A percentile compares a stretch with the other conserved stretches of the same genome.
These are phyloP conservation scores for Eurytoma adleriae DNA, from an alignment of 2,888 invertebrate genomes.

Conservation along the genomic window DNA sequence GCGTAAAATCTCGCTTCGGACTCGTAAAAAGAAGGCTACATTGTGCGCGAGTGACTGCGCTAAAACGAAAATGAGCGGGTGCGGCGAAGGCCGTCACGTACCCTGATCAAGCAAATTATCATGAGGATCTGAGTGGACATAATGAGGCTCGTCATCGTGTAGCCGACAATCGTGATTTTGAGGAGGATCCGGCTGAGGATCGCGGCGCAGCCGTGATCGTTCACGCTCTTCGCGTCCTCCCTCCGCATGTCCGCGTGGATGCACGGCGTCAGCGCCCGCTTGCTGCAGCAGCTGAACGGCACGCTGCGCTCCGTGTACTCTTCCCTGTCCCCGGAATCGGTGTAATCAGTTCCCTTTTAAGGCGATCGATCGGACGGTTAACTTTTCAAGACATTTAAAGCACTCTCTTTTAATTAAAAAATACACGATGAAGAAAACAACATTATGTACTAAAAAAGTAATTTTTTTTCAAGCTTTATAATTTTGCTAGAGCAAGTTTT, in stretches of 20 bases:
- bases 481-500: too few relatives aligned
- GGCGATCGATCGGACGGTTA: neutral
- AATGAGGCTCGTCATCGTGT: conserved; percentile 67
- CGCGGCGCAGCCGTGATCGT: conserved; percentile 66
- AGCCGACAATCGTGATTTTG: conserved; percentile 67
- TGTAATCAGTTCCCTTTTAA: conserved; percentile 32
- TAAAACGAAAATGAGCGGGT: too few relatives aligned
- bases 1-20: too few relatives aligned
- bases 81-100: conserved; percentile 43
- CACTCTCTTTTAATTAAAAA: neutral
- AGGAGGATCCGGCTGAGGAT: conserved; percentile 64
- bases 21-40: too few relatives aligned
- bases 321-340: conserved; percentile 12
- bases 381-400: neutral
- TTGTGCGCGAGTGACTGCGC: too few relatives aligned
- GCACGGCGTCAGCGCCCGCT: conserved; percentile 63
- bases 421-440: too few relatives aligned
- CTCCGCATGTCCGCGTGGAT: conserved; percentile 63
- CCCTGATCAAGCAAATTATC: conserved; percentile 63
- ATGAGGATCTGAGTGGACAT: conserved; percentile 65
- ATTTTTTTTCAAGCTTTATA: too few relatives aligned
- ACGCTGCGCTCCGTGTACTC: conserved; percentile 59
- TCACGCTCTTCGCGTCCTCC: conserved; percentile 64
- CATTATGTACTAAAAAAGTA: too few relatives aligned
- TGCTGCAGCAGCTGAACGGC: conserved; percentile 70